phyloP scores from a whole-genome alignment of 2,888 invertebrate genomes.

The Troides aeacus region DNA sequence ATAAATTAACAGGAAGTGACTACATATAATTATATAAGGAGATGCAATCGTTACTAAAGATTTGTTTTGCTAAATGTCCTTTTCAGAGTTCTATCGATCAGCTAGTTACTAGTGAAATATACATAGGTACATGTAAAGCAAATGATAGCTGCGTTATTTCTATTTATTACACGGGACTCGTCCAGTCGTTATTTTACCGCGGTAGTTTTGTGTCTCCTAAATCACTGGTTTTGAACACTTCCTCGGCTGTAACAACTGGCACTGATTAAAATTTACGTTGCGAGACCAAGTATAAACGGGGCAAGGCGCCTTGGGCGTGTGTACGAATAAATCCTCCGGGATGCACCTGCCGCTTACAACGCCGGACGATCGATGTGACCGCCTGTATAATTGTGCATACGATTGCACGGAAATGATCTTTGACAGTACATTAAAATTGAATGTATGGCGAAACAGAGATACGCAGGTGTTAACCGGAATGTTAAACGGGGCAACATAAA shows the following conservation, averaged over 20 bases:
- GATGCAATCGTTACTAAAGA: constrained; percentile 8
- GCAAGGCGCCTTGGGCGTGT: constrained; percentile 65
- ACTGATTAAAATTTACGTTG: constrained; percentile 78
- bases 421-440: constrained; percentile 39
- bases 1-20: constrained; percentile 10
- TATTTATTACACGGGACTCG: constrained; percentile 35
- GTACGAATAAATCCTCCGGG: constrained; percentile 73
- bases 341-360: constrained; percentile 68
- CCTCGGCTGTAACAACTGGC: constrained; percentile 74
- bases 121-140: constrained; percentile 8
- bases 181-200: constrained; percentile 51
- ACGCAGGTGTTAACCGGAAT: constrained; percentile 73
- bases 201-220: constrained; percentile 64
- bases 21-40: constrained; percentile 4
- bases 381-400: constrained; percentile 33
- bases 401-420: constrained; percentile 35
- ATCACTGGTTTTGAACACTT: constrained; percentile 75
- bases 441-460: constrained; percentile 58
- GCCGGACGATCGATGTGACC: constrained; percentile 37
- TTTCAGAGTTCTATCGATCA: constrained; percentile 8
- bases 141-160: constrained; percentile 32
- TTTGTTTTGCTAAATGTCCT: background rate
- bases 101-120: constrained; percentile 15
- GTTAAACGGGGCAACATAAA: constrained; percentile 70
- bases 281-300: constrained; percentile 78